Evolutionary conservation across 2,888 invertebrate species (phyloP), one percentile per base, ranked within the genome.

Genomic region (Catonia carolina): DNA sequence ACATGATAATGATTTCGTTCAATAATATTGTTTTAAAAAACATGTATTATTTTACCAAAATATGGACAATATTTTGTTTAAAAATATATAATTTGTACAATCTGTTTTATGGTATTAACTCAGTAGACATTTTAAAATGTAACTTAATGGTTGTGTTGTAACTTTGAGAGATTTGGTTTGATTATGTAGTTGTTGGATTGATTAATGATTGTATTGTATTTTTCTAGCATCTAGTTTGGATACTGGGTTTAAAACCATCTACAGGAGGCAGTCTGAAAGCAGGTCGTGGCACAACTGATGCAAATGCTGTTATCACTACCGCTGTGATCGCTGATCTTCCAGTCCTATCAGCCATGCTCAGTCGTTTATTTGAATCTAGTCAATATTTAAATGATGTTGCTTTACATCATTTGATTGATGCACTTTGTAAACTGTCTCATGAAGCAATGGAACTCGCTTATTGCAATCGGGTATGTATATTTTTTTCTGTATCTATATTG

Each of bases 401-500:
- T 1, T 74, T 98, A 3, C 95, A 97, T 73, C 95, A 97, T 72
- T 78, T 99, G 33, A 94, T 99, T 53, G 95, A 97, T 71, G 97
- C 97, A 0, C 77, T 99, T 1, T 96, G 96, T 70, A 95, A 96
- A 73, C 77, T 98, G 17, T 95, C 95, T 1, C 87, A 92, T 61
- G 98, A 99, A 72, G 93, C 96, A 20, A 95, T 97, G 94, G 96
- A 97, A 68, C 75, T 96, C 56, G 96, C 96, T 0, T 95, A 93
- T 73, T 89, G 92, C 8, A 97, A 96, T 72, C 80, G 94, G 71
- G 89, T 89, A 72, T 74, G 77, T 67, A 41, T 15, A 47, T 18
- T 47, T 31, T 14, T 27, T 27, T 12, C n/a, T n/a, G n/a, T n/a
- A n/a, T n/a, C n/a, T n/a, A n/a, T n/a, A n/a, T n/a, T n/a, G n/a